Evolutionary conservation across 2,113 vertebrate genomes (phyloP).

Genomic region (Malaclemys terrapin): DNA sequence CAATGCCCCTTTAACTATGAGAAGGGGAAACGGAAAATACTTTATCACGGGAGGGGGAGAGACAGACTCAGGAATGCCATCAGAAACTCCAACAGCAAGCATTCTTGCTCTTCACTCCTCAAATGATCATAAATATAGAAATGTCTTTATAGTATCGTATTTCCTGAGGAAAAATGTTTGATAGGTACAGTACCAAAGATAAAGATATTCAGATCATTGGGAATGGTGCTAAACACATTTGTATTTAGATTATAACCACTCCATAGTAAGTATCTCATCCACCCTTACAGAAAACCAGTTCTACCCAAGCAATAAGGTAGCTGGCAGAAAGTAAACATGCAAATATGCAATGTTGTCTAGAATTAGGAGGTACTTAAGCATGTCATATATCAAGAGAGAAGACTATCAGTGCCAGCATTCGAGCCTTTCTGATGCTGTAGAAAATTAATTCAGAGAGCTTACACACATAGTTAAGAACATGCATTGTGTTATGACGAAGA

Average conservation of each 20-base stretch:
- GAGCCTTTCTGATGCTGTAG: neutral
- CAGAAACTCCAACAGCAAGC: neutral
- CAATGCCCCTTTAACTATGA: neutral
- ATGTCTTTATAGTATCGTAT: neutral
- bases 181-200: neutral
- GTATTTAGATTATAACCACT: neutral
- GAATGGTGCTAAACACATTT: neutral
- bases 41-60: neutral
- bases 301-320: neutral
- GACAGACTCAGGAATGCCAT: no score
- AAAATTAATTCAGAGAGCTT: constrained; percentile 11
- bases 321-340: neutral
- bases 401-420: neutral
- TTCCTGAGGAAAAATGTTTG: neutral
- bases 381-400: accelerated
- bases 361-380: neutral
- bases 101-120: neutral
- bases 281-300: neutral
- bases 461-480: neutral
- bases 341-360: neutral
- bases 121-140: neutral
- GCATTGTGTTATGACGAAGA: neutral
- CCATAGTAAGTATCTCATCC: neutral
- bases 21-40: neutral
- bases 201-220: neutral